Conservation (phyloP, 2,113 vertebrate genomes). For the Symphodus melops region DNA sequence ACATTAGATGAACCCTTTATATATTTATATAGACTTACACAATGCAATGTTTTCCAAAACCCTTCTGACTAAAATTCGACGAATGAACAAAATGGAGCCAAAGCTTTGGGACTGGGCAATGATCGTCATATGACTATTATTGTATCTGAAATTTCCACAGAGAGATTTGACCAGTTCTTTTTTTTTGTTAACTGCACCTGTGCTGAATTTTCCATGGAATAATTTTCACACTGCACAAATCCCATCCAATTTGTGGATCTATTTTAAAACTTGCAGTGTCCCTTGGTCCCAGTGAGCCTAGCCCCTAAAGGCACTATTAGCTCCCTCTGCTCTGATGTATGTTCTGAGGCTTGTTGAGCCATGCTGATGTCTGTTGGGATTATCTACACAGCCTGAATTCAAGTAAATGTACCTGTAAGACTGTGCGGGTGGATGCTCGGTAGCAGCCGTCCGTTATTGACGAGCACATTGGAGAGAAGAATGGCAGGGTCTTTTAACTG, state of each 20-base stretch:
- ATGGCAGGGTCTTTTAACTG: background rate
- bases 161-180: slow-evolving; percentile 15
- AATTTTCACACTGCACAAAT: slow-evolving; percentile 43
- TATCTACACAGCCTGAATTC: slow-evolving; percentile 1
- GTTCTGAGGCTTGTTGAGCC: slow-evolving; percentile 47
- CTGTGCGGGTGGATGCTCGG: background rate
- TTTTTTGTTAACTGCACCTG: background rate
- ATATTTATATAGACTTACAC: slow-evolving; percentile 52
- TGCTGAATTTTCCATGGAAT: slow-evolving; percentile 23
- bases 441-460: slow-evolving; percentile 11
- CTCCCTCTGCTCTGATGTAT: slow-evolving; percentile 28
- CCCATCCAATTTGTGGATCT: slow-evolving; percentile 45
- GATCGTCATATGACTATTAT: slow-evolving; percentile 22
- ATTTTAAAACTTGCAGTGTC: slow-evolving; percentile 52
- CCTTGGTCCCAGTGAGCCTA: slow-evolving; percentile 24
- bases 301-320: slow-evolving; percentile 38
- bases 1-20: slow-evolving; percentile 62
- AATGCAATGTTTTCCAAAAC: slow-evolving; percentile 24
- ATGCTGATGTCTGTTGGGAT: slow-evolving; percentile 29
- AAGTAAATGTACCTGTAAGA: slow-evolving; percentile 22
- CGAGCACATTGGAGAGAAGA: slow-evolving; percentile 25
- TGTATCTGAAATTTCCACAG: background rate
- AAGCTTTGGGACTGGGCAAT: slow-evolving; percentile 9
- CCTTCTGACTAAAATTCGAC: slow-evolving; percentile 17
- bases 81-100: slow-evolving; percentile 15